A percentile compares a stretch with the other conserved stretches of the same genome.
Evolutionary conservation across 2,888 invertebrate species (phyloP).

Genomic region (Scaptomyza polygonia): DNA sequence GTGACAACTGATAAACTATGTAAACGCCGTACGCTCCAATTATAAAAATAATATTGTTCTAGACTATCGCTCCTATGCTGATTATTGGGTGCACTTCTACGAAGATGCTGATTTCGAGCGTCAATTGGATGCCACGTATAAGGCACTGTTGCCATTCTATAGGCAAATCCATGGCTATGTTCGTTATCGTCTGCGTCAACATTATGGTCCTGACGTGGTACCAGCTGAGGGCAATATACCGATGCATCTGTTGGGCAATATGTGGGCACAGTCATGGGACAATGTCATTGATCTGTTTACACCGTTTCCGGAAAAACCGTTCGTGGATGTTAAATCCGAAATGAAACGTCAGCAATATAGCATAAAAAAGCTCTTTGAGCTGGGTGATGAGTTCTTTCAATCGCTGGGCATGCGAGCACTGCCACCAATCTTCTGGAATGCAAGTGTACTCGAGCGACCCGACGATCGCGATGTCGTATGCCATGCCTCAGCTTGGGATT

Average conservation of each 20-base stretch:
- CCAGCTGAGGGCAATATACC: slow-evolving; percentile 89
- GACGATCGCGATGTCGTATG: slow-evolving; percentile 90
- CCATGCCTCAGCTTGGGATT: slow-evolving; percentile 95
- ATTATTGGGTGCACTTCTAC: slow-evolving; percentile 89
- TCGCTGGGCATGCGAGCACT: slow-evolving; percentile 92
- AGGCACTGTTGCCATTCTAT: slow-evolving; percentile 91
- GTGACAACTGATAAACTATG: slow-evolving; percentile 37
- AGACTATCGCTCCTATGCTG: slow-evolving; percentile 89
- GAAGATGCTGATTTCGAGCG: slow-evolving; percentile 89
- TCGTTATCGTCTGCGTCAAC: slow-evolving; percentile 88
- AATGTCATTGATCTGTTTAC: slow-evolving; percentile 86
- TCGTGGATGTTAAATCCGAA: slow-evolving; percentile 89
- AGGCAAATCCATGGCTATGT: slow-evolving; percentile 93
- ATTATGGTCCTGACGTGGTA: slow-evolving; percentile 89
- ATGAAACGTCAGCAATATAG: slow-evolving; percentile 90
- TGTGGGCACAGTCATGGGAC: slow-evolving; percentile 93
- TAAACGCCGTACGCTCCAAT: slow-evolving; percentile 23
- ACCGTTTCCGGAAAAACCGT: slow-evolving; percentile 89
- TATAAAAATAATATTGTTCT: slow-evolving; percentile 29
- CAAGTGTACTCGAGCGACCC: slow-evolving; percentile 92
- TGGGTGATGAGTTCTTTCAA: slow-evolving; percentile 93
- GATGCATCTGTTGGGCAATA: slow-evolving; percentile 91
- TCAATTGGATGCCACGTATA: slow-evolving; percentile 88
- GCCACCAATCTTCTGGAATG: slow-evolving; percentile 91
- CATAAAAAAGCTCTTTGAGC: slow-evolving; percentile 90